phyloP scores from a whole-genome alignment of 2,113 vertebrate genomes.

The Corvus moneduloides region DNA sequence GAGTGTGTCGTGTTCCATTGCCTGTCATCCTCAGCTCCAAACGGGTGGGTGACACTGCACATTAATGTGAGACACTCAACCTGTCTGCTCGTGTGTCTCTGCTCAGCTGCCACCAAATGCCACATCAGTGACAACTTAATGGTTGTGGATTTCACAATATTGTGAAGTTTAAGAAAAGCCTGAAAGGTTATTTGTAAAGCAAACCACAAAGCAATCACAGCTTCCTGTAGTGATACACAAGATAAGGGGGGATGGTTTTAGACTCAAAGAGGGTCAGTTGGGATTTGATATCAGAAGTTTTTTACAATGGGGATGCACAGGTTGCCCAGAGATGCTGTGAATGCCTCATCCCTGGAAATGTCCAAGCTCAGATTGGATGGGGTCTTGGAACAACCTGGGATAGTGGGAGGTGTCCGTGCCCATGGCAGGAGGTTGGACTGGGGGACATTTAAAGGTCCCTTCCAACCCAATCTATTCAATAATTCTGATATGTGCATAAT shows the following conservation, averaged over 20 bases:
- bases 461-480: background rate
- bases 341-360: background rate
- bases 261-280: background rate
- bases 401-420: background rate
- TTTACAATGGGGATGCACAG: background rate
- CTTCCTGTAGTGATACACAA: background rate
- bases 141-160: background rate
- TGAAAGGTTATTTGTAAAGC: background rate
- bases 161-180: background rate
- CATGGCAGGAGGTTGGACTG: too few relatives aligned
- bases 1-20: fast-evolving
- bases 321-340: background rate
- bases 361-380: background rate
- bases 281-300: background rate
- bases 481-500: background rate
- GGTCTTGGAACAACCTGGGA: background rate
- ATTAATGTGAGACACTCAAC: background rate
- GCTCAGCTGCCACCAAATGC: background rate
- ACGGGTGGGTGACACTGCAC: background rate
- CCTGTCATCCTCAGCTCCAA: background rate
- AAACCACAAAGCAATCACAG: background rate
- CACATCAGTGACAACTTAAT: background rate
- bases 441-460: background rate
- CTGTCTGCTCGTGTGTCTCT: background rate
- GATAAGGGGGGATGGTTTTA: background rate